These are phyloP conservation scores for Halcyon leucocephala DNA, from an alignment of 2,797 vertebrate species.

Conservation along the genomic window DNA sequence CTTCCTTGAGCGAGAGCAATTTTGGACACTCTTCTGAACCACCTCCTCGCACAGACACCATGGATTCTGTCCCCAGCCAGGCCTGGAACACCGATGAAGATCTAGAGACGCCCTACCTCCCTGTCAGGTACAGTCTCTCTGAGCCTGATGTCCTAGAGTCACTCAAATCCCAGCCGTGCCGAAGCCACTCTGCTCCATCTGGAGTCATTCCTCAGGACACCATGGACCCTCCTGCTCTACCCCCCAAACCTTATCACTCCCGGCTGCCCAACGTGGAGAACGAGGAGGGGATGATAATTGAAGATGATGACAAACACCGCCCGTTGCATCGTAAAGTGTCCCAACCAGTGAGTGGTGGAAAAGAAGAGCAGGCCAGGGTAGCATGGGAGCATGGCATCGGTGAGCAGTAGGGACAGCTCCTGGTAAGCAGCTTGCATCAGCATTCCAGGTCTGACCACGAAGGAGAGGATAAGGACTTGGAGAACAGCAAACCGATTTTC, in stretches of 20 bases:
- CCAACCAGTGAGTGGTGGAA: constrained; percentile 86
- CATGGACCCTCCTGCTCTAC: constrained; percentile 89
- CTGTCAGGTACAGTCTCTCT: constrained; percentile 94
- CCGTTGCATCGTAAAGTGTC: constrained; percentile 89
- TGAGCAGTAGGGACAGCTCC: constrained; percentile 85
- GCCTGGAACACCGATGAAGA: constrained; percentile 95
- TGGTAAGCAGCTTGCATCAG: constrained; percentile 28
- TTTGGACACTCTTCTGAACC: constrained; percentile 92
- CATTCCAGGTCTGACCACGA: constrained; percentile 51
- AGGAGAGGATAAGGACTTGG: constrained; percentile 62
- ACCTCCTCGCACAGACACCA: constrained; percentile 86
- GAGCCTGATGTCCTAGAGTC: constrained; percentile 93
- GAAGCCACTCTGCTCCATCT: constrained; percentile 89
- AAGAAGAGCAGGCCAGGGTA: constrained; percentile 92
- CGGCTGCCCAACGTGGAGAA: constrained; percentile 81
- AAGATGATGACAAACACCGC: constrained; percentile 87
- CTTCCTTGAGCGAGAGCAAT: constrained; percentile 97
- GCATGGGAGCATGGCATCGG: constrained; percentile 95
- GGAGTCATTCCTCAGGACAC: constrained; percentile 84
- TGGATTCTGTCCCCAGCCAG: constrained; percentile 94
- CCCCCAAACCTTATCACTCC: constrained; percentile 91
- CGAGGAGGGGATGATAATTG: constrained; percentile 87
- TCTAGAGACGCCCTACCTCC: constrained; percentile 91
- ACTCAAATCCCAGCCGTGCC: constrained; percentile 87
- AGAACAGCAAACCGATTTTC: constrained; percentile 61